Conservation (phyloP, 1,140 invertebrate species). For the Eupeodes corollae region DNA sequence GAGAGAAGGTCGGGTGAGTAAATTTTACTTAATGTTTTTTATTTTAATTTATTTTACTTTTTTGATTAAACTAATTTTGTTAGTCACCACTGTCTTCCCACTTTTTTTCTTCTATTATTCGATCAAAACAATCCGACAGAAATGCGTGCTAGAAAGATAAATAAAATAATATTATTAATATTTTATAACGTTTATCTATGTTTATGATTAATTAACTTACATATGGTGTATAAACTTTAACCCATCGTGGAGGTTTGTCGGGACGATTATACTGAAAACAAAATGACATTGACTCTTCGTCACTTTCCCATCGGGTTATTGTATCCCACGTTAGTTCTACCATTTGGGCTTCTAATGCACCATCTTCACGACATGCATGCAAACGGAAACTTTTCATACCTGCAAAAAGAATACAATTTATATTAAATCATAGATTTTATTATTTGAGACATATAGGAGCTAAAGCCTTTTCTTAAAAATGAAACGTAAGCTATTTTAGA, state of each 20-base stretch:
- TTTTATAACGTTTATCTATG: background rate
- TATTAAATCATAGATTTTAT: background rate
- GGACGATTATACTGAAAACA: constrained; percentile 72
- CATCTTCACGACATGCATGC: constrained; percentile 79
- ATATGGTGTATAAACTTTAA: constrained; percentile 86
- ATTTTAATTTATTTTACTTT: too few species aligned
- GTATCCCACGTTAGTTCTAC: constrained; percentile 75
- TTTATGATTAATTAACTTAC: constrained; percentile 48
- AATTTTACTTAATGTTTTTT: too few species aligned
- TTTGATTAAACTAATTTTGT: constrained; percentile 1
- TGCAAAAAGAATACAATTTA: constrained; percentile 10
- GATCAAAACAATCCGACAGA: constrained; percentile 87
- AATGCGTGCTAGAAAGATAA: constrained; percentile 63
- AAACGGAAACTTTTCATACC: constrained; percentile 62
- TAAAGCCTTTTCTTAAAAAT: too few species aligned
- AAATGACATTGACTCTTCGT: constrained; percentile 84
- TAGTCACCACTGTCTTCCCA: constrained; percentile 68
- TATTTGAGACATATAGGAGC: background rate
- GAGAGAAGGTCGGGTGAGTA: too few species aligned
- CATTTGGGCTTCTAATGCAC: constrained; percentile 70
- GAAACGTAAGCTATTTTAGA: too few species aligned
- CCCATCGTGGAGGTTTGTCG: constrained; percentile 69
- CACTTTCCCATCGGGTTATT: constrained; percentile 73
- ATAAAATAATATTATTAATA: background rate
- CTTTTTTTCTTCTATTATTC: constrained; percentile 81